phyloP scores from a whole-genome alignment of 2,888 invertebrate species.

The Yponomeuta sedellus region DNA sequence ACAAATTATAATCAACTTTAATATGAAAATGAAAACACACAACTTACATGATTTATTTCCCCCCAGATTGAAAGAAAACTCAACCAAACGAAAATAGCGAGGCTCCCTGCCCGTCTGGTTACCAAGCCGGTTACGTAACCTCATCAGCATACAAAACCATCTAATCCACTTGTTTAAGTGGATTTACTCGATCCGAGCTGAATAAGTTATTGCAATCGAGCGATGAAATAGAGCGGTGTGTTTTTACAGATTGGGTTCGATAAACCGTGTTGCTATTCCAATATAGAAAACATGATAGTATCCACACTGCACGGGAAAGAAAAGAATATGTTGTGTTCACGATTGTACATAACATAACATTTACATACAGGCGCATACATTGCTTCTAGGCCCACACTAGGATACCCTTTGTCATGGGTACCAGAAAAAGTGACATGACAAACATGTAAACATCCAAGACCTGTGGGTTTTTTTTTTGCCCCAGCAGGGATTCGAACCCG shows the following conservation, averaged over 20 bases:
- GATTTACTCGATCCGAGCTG: conserved; percentile 7
- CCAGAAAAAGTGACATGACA: no score
- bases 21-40: no score
- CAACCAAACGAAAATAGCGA: not conserved
- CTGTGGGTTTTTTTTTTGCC: no score
- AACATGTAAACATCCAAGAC: no score
- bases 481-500: no score
- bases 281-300: not conserved
- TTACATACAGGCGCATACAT: no score
- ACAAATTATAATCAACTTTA: no score
- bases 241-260: conserved; percentile 2
- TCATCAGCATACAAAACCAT: not conserved
- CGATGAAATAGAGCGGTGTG: not conserved
- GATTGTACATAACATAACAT: no score
- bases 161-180: conserved; percentile 13
- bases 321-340: not conserved
- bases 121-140: not conserved
- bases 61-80: not conserved
- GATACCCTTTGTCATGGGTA: no score
- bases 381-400: no score
- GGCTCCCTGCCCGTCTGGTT: not conserved
- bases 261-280: not conserved
- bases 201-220: conserved; percentile 8
- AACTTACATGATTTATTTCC: no score
- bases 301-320: not conserved